phyloP scores from a whole-genome alignment of 2,113 vertebrate species.

The Atlantisia rogersi region DNA sequence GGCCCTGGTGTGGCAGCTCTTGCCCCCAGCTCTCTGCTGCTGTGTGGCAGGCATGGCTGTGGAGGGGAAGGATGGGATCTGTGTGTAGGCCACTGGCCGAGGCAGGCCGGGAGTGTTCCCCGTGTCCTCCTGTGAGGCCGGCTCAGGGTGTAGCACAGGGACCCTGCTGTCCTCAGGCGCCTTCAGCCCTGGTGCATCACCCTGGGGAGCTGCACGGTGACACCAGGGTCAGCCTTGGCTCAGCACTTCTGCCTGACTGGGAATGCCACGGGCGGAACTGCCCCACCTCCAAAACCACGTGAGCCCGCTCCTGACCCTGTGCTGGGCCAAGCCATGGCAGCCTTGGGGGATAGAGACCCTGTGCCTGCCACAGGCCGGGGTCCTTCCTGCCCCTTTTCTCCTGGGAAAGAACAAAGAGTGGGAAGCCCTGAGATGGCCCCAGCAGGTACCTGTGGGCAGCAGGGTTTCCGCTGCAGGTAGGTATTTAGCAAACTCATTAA shows the following conservation, averaged over 20 bases:
- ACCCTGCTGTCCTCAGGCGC: background rate
- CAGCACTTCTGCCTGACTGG: background rate
- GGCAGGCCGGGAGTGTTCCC: background rate
- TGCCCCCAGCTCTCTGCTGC: background rate
- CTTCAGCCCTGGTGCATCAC: background rate
- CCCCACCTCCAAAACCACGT: background rate
- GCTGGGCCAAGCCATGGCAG: background rate
- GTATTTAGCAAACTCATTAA: background rate
- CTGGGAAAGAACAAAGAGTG: background rate
- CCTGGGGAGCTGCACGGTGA: background rate
- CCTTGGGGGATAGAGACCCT: accelerated
- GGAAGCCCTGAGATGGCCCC: background rate
- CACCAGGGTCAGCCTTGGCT: background rate
- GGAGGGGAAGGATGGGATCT: background rate
- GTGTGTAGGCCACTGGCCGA: background rate
- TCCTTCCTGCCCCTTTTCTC: background rate
- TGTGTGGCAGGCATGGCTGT: background rate
- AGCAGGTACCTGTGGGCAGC: background rate
- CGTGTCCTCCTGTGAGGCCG: background rate
- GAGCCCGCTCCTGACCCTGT: background rate
- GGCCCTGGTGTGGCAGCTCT: background rate
- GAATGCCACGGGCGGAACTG: background rate
- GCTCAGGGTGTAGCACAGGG: background rate
- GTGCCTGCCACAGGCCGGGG: accelerated
- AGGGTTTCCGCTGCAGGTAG: background rate